phyloP scores from a whole-genome alignment of 2,797 vertebrate genomes.

The Manis pentadactyla region DNA sequence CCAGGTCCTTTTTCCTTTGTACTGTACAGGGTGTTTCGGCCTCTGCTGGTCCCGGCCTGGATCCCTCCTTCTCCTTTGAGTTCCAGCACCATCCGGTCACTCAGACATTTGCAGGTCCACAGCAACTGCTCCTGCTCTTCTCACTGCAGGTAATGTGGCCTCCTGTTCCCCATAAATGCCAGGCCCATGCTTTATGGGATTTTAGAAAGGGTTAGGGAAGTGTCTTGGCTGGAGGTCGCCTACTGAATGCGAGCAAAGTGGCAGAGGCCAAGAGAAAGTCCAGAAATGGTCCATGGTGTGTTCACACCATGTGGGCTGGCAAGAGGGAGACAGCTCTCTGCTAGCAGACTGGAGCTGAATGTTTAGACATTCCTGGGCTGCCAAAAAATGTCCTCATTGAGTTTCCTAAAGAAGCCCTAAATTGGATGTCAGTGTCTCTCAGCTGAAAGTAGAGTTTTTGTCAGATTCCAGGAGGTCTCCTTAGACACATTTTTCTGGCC shows the following conservation, averaged over 20 bases:
- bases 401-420: conserved; percentile 44
- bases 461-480: neutral
- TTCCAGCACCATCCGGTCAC: neutral
- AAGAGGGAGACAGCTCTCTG: conserved; percentile 26
- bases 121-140: neutral
- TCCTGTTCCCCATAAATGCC: conserved; percentile 27
- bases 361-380: conserved; percentile 20
- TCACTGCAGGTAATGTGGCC: conserved; percentile 1
- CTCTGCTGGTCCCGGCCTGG: neutral
- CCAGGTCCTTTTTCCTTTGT: neutral
- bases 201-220: conserved; percentile 40
- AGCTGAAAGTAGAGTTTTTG: conserved; percentile 3
- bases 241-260: neutral
- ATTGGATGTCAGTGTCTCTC: conserved; percentile 19
- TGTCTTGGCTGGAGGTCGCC: conserved; percentile 21
- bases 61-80: neutral
- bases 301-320: conserved; percentile 65
- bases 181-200: conserved; percentile 15
- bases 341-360: conserved; percentile 72
- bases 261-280: conserved; percentile 61
- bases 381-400: conserved; percentile 60
- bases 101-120: neutral
- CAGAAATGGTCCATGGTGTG: conserved; percentile 53
- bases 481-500: neutral
- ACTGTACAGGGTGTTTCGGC: fast-evolving